A percentile compares a stretch with the other conserved stretches of the same genome.
These are phyloP conservation scores for Melieria omissa DNA, from an alignment of 2,888 invertebrate genomes.

Conservation along the genomic window DNA sequence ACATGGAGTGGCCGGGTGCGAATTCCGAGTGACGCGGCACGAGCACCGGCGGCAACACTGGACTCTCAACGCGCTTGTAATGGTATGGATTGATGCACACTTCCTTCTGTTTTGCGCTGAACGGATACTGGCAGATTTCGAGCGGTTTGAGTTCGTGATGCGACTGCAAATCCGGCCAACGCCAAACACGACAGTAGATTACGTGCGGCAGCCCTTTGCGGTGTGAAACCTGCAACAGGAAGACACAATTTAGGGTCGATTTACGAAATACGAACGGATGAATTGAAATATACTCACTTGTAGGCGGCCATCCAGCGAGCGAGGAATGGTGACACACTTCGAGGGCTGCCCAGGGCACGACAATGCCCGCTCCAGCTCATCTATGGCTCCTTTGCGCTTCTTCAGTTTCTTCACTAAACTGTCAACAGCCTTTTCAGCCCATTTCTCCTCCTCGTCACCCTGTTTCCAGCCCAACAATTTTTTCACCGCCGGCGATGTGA, in stretches of 20 bases:
- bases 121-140: constrained; percentile 95
- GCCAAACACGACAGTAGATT: constrained; percentile 98
- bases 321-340: constrained; percentile 98
- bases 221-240: constrained; percentile 84
- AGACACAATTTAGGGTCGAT: too few relatives aligned
- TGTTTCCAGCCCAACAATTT: constrained; percentile 97
- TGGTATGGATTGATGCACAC: constrained; percentile 99
- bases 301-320: constrained; percentile 94
- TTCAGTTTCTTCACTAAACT: constrained; percentile 96
- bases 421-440: constrained; percentile 99
- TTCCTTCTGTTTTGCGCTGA: constrained; percentile 97
- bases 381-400: constrained; percentile 94
- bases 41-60: constrained; percentile 95
- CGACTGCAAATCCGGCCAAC: constrained; percentile 99
- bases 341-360: constrained; percentile 95
- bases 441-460: constrained; percentile 98
- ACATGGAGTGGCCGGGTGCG: constrained; percentile 87
- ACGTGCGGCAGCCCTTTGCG: constrained; percentile 98
- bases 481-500: constrained; percentile 95
- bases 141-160: constrained; percentile 98
- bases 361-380: constrained; percentile 90
- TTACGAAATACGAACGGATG: too few relatives aligned
- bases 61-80: constrained; percentile 97
- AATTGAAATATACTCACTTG: constrained; percentile 73
- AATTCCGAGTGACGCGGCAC: constrained; percentile 98